Evolutionary conservation across 2,113 vertebrate species (phyloP).

Genomic region (Sylvietta virens): DNA sequence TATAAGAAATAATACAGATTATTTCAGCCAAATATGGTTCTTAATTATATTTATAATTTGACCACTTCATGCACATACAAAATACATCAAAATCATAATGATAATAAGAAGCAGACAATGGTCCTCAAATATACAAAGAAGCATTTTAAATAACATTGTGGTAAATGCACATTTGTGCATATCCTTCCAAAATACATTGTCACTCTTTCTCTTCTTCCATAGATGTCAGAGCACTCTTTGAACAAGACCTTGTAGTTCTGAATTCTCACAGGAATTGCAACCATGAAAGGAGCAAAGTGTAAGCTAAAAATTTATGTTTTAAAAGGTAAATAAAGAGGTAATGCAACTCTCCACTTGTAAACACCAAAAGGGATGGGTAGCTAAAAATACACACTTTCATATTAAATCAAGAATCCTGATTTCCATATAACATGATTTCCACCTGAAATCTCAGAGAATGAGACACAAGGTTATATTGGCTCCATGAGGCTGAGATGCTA

Average conservation of each 20-base stretch:
- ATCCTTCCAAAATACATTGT: conserved; percentile 24
- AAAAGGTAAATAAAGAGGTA: neutral
- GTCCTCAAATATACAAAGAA: conserved; percentile 41
- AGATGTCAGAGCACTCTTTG: neutral
- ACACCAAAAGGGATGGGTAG: neutral
- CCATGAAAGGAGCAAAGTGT: neutral
- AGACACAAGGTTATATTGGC: neutral
- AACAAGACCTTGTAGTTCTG: conserved; percentile 4
- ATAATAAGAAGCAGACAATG: conserved; percentile 50
- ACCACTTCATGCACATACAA: conserved; percentile 60
- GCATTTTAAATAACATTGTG: conserved; percentile 56
- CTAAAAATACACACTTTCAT: neutral
- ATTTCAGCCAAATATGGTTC: neutral
- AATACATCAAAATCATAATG: conserved; percentile 50
- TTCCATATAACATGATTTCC: neutral
- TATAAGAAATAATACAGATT: neutral
- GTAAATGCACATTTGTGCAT: neutral
- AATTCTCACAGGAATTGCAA: neutral
- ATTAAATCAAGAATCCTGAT: neutral
- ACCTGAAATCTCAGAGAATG: neutral
- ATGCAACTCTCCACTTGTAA: neutral
- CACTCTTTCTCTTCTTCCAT: conserved; percentile 7
- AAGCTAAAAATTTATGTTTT: neutral
- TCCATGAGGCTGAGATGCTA: neutral
- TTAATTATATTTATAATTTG: conserved; percentile 50